Conservation (phyloP, 2,797 vertebrate species). For the Coilia nasus region DNA sequence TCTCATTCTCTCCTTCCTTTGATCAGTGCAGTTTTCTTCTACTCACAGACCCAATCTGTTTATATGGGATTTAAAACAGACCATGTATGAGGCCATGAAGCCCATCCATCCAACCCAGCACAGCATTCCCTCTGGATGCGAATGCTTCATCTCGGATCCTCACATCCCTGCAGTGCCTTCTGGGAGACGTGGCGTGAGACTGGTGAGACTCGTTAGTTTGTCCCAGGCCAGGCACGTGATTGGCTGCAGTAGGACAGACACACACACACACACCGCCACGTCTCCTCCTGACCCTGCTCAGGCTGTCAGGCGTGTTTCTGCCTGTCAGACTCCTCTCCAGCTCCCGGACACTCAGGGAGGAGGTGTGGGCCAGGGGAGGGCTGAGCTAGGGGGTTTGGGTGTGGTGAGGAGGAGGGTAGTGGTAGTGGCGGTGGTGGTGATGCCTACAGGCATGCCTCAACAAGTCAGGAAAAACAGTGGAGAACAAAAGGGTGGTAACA, state of each 20-base stretch:
- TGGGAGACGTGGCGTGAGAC: background rate
- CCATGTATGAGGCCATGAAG: too few relatives aligned
- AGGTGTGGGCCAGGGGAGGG: background rate
- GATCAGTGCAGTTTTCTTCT: background rate
- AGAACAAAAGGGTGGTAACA: too few relatives aligned
- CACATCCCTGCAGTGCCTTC: conserved; percentile 10
- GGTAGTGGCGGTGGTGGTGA: too few relatives aligned
- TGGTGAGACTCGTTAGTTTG: background rate
- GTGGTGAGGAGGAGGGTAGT: background rate
- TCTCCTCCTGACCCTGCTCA: too few relatives aligned
- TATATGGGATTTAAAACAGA: too few relatives aligned
- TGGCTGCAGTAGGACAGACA: conserved; percentile 30
- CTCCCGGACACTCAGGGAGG: background rate
- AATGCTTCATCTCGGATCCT: background rate
- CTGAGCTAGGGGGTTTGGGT: background rate
- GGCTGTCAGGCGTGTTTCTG: background rate
- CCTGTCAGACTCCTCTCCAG: background rate
- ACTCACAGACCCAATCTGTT: background rate
- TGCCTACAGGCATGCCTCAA: background rate
- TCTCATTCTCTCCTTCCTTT: background rate
- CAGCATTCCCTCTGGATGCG: background rate
- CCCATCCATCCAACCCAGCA: background rate
- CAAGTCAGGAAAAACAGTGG: background rate
- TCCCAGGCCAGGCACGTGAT: conserved; percentile 34
- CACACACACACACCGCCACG: background rate